Percentiles rank a stretch among this genome's conserved stretches.
Evolutionary conservation across 2,113 vertebrate genomes (phyloP).

Genomic region (Antigone vipio): DNA sequence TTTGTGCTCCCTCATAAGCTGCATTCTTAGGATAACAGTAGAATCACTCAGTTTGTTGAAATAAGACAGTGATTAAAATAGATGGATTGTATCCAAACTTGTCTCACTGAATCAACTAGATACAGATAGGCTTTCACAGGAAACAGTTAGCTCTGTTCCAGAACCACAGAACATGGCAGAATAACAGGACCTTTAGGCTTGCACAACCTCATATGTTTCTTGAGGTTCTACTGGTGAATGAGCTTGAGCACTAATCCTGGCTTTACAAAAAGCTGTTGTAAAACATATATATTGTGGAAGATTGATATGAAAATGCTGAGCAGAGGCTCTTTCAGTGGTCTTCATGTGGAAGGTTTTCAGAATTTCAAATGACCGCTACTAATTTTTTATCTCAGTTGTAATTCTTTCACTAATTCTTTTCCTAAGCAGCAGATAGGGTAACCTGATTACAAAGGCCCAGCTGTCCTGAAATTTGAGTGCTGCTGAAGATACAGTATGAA

Average conservation of each 20-base stretch:
- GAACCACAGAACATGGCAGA: neutral
- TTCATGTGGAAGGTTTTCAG: neutral
- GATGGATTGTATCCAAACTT: neutral
- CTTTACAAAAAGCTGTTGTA: neutral
- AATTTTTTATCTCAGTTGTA: neutral
- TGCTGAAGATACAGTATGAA: neutral
- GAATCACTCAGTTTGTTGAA: neutral
- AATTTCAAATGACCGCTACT: neutral
- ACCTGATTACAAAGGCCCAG: neutral
- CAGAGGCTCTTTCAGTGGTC: neutral
- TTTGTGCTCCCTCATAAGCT: neutral
- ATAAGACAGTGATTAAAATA: neutral
- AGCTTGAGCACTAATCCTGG: neutral
- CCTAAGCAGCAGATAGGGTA: neutral
- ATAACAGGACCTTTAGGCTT: neutral
- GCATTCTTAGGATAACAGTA: neutral
- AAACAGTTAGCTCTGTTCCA: neutral
- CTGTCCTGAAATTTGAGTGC: neutral
- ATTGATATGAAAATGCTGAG: neutral
- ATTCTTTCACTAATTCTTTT: neutral
- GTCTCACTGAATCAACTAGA: neutral
- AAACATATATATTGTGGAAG: neutral
- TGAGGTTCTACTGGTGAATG: neutral
- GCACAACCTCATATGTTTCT: fast-evolving
- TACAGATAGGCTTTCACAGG: neutral